A percentile compares a stretch with the other conserved stretches of the same genome.
phyloP scores from a whole-genome alignment of 2,113 vertebrate species.

The Bufo bufo region DNA sequence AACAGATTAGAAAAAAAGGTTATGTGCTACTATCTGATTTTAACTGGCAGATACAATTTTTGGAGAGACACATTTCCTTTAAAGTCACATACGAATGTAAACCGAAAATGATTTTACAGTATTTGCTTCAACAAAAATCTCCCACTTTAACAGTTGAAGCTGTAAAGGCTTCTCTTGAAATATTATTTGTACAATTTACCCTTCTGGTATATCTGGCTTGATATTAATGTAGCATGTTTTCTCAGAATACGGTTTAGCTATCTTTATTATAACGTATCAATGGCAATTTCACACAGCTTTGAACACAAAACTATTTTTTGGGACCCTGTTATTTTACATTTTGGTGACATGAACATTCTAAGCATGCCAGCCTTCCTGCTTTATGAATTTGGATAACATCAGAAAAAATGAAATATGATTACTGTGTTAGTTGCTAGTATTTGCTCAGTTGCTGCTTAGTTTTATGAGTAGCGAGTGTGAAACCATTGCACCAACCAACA shows the following conservation, averaged over 20 bases:
- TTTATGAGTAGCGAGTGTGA: no score
- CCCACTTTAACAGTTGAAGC: not conserved
- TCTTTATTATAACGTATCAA: constrained; percentile 6
- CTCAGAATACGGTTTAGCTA: constrained; percentile 16
- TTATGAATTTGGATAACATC: not conserved
- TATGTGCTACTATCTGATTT: no score
- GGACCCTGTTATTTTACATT: not conserved
- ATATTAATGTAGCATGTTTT: constrained; percentile 29
- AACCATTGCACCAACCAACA: no score
- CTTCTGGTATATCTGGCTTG: not conserved
- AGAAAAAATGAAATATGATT: not conserved
- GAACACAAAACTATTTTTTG: constrained; percentile 2
- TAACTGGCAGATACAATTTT: no score
- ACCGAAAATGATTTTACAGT: not conserved
- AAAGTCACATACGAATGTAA: not conserved
- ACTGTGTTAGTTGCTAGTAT: not conserved
- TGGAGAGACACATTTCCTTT: no score
- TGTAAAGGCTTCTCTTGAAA: not conserved
- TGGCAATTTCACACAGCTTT: constrained; percentile 19
- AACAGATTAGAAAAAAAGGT: no score
- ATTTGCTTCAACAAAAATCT: not conserved
- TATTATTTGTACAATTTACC: not conserved
- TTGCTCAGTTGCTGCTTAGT: not conserved
- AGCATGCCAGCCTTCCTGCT: not conserved
- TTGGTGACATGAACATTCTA: not conserved